Evolutionary conservation across 2,113 vertebrate genomes (phyloP).

Genomic region (Danio rerio): DNA sequence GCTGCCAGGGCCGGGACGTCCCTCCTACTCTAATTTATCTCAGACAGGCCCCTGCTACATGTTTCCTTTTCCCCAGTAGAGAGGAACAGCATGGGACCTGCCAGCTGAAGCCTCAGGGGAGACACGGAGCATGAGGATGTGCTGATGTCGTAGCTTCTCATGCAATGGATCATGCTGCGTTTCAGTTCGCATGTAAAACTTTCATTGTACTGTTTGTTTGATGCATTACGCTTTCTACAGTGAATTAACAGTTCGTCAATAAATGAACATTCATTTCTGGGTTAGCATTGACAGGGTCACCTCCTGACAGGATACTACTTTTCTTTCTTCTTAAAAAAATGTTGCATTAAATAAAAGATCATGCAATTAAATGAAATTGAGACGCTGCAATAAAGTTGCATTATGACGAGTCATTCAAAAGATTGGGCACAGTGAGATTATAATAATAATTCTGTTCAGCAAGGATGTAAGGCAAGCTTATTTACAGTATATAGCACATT

Average conservation of each 20-base stretch:
- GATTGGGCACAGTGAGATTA: no score
- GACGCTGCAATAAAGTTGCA: no score
- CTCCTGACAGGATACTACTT: background rate
- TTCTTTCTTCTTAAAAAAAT: background rate
- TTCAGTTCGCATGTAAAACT: background rate
- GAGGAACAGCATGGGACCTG: slow-evolving; percentile 48
- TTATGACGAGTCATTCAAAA: no score
- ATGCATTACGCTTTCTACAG: slow-evolving; percentile 9
- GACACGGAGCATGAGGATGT: slow-evolving; percentile 31
- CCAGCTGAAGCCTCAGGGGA: slow-evolving; percentile 26
- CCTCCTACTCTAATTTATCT: slow-evolving; percentile 75
- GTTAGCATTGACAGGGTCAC: background rate
- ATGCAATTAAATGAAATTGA: no score
- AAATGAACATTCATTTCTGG: background rate
- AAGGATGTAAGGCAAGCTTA: no score
- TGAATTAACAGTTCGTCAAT: background rate
- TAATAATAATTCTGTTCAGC: no score
- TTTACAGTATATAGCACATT: no score
- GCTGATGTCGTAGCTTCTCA: slow-evolving; percentile 37
- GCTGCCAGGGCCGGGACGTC: slow-evolving; percentile 65
- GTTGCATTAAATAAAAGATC: no score
- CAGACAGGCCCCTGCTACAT: slow-evolving; percentile 60
- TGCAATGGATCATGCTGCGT: background rate
- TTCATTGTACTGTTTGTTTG: slow-evolving; percentile 6
- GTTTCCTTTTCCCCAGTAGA: slow-evolving; percentile 61